phyloP scores from a whole-genome alignment of 2,113 vertebrate species.

The Zapornia atra region DNA sequence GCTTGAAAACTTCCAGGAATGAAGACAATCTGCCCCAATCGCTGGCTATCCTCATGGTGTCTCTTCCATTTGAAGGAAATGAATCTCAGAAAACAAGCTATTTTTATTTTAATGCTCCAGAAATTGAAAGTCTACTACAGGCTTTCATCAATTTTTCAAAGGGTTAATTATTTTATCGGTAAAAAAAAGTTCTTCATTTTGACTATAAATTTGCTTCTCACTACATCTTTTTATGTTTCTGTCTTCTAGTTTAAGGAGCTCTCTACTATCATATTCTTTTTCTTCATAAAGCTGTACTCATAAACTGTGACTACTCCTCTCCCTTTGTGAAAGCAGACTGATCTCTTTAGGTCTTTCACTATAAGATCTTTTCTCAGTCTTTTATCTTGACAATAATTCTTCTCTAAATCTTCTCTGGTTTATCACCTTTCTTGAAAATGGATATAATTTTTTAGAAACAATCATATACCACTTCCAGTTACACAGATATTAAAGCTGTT shows the following conservation, averaged over 20 bases:
- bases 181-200: not conserved
- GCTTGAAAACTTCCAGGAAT: not conserved
- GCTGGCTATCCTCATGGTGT: not conserved
- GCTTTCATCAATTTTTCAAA: not conserved
- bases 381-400: not conserved
- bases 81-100: not conserved
- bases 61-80: not conserved
- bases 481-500: not conserved
- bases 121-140: not conserved
- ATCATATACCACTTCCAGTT: not conserved
- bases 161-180: not conserved
- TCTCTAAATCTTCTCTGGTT: not conserved
- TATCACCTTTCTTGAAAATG: not conserved
- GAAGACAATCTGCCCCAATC: not conserved
- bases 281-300: not conserved
- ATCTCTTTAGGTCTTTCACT: not conserved
- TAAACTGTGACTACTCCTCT: not conserved
- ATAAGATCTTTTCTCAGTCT: not conserved
- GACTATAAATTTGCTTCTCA: not conserved
- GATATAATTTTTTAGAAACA: not conserved
- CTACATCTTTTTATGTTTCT: not conserved
- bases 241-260: not conserved
- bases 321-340: not conserved
- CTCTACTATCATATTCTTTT: not conserved
- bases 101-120: not conserved